Conservation (phyloP, 2,888 invertebrate genomes). For the Meta bourneti region DNA sequence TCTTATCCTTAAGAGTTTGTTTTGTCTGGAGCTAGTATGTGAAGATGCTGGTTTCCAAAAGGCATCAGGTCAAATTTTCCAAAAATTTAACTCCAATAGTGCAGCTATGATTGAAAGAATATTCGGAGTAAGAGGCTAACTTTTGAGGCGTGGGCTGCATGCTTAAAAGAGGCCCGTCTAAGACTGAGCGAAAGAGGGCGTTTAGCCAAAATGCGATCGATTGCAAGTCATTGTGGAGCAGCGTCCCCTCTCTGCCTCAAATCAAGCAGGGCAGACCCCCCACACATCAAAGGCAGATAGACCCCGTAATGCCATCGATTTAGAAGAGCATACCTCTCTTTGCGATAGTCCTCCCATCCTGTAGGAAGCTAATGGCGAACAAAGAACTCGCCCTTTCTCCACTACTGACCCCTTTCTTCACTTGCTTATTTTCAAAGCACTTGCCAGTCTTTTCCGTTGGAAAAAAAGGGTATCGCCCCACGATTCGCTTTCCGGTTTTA, state of each 20-base stretch:
- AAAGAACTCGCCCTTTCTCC: not conserved
- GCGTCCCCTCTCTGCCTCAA: constrained; percentile 12
- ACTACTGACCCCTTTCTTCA: not conserved
- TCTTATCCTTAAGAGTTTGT: no score
- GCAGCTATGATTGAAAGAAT: no score
- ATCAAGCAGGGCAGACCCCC: constrained; percentile 34
- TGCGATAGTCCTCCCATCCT: constrained; percentile 27
- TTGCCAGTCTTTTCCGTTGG: no score
- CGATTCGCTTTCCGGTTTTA: no score
- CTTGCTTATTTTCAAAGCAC: not conserved
- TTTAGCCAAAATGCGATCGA: constrained; percentile 56
- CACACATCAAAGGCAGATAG: constrained; percentile 57
- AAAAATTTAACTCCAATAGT: no score
- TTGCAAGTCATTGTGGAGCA: constrained; percentile 36
- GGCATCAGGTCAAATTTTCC: no score
- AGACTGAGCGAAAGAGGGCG: constrained; percentile 49
- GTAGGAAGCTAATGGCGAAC: constrained; percentile 40
- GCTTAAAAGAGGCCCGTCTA: constrained; percentile 46
- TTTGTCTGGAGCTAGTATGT: no score
- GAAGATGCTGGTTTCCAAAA: no score
- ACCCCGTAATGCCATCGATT: constrained; percentile 56
- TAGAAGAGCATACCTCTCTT: constrained; percentile 24
- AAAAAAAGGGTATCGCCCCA: no score
- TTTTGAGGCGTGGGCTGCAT: constrained; percentile 5
- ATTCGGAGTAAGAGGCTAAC: not conserved